Evolutionary conservation across 2,888 invertebrate genomes (phyloP), one percentile per base, ranked within the genome.

Genomic region (Himalopsyche kuldschensis): DNA sequence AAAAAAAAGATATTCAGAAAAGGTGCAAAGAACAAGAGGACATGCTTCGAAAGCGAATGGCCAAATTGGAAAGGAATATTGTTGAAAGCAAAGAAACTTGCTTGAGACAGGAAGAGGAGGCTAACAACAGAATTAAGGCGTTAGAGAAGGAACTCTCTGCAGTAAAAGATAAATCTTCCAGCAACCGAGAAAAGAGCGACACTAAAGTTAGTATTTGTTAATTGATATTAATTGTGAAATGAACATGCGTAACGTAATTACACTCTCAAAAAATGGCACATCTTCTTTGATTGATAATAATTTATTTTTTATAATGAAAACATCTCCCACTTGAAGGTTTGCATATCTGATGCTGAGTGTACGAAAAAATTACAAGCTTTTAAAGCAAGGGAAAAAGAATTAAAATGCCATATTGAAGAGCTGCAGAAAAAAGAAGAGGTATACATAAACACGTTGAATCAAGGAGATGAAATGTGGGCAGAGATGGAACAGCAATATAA

Each of bases 381-480:
- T 4, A 82, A 85, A 48, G 75, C 82, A 0, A 86, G 87, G 3
- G 87, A 87, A 81, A 84, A 84, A 20, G 86, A 87, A 32, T 17
- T 76, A 27, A 76, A 69, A 27, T 27, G 27, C 27, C 69, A 69
- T 84, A 93, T 95, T 27, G 91, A 91, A 48, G 94, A 95, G 86
- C 88, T 95, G 79, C 94, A 95, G 88, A 90, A 92, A 79, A 91
- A 94, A 76, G 95, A 95, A 88, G 90, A 93, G 1, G 93, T 94
- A 0, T 95, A 95, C 87, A 91, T 95, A 87, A 94, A 94, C 87
- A 95, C 95, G 87, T 89, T 96, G 88, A 94, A 95, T 82, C 94
- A 94, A 84, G 95, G 95, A 0, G 95, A 95, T 85, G 94, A 94
- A 84, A 93, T 95, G 90, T 95, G 95, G 94, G 93, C 94, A 0